These are phyloP conservation scores for Patella vulgata DNA, from an alignment of 1,140 invertebrate genomes.

Conservation along the genomic window DNA sequence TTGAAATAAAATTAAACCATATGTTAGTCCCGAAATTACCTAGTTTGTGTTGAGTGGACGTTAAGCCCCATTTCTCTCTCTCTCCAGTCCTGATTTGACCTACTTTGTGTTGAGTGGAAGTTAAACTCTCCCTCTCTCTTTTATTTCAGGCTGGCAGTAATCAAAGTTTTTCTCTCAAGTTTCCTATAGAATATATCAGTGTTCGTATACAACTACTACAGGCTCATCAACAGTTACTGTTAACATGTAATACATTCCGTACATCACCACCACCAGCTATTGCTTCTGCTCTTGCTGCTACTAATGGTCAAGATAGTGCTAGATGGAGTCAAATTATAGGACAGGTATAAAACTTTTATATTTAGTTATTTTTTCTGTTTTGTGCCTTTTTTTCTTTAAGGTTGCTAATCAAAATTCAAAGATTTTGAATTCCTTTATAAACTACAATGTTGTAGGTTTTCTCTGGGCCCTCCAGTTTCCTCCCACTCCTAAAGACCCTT, in stretches of 20 bases:
- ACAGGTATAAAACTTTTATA: conserved; percentile 67
- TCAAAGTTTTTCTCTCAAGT: conserved; percentile 76
- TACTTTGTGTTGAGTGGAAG: too few species aligned
- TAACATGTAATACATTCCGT: conserved; percentile 74
- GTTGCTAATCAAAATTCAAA: background rate
- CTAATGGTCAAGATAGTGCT: conserved; percentile 82
- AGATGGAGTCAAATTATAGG: conserved; percentile 84
- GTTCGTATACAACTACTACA: conserved; percentile 82
- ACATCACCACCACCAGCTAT: conserved; percentile 93
- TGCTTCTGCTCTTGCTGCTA: conserved; percentile 81
- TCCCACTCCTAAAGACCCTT: too few species aligned
- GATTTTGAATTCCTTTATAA: background rate
- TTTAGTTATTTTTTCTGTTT: background rate
- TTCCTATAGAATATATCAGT: conserved; percentile 82
- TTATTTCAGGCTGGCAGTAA: conserved; percentile 74
- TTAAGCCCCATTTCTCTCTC: too few species aligned
- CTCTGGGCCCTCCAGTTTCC: too few species aligned
- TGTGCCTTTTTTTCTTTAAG: background rate
- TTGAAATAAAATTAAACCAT: too few species aligned
- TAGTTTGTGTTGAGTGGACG: too few species aligned
- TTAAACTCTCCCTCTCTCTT: too few species aligned
- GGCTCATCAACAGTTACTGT: conserved; percentile 77
- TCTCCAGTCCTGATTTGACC: too few species aligned
- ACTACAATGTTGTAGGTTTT: too few species aligned
- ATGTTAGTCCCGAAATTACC: too few species aligned